Base-by-base conservation (phyloP, 2,797 vertebrate species). In the Phyllotis vaccarum region DNA sequence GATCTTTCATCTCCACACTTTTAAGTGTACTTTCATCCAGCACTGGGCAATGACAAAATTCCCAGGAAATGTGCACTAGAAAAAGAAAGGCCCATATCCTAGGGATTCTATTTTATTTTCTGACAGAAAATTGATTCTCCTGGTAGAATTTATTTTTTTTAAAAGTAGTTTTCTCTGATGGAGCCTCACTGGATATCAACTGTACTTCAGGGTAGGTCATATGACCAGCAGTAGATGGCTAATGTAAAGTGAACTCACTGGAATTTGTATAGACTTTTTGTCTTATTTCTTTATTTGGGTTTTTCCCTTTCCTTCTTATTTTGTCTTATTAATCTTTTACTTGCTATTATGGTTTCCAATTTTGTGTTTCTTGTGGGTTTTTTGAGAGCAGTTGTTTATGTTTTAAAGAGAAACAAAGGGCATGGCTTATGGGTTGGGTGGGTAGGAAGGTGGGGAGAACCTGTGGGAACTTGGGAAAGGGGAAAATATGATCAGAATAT, bases 31-130 rank as follows among this genome's bases (percentile, higher is more conserved):
- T 70, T 80, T 13, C 24, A 40, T 62, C 3, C 1, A 62, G 14
- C 2, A 2, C 10, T 14, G 62, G 46, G n/a, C 19, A 2, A 5
- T 22, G 37, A n/a, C n/a, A n/a, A n/a, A n/a, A n/a, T n/a, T 5
- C 10, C 64, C 46, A 6, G 19, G 22, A 1, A 40, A 74, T 27
- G 21, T 9, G 8, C 66, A 22, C 0, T 12, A 34, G 29, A 7
- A 52, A 13, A 81, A 64, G 0, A 24, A 43, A 78, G 16, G 17
- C 24, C 34, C 34, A 13, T 52, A 40, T 79, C n/a, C 37, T 58
- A 31, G 3, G 13, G 13, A 75, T 24, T 19, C 54, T 52, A 1
- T 5, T 79, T 74, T 58, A 40, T 64, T 87, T 90, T 16, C 70
- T 86, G 58, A 24, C 46, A 5, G 52, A 76, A 58, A 46, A 62